Conservation (phyloP, 2,888 invertebrate species). For the Dexiosoma caninum region DNA sequence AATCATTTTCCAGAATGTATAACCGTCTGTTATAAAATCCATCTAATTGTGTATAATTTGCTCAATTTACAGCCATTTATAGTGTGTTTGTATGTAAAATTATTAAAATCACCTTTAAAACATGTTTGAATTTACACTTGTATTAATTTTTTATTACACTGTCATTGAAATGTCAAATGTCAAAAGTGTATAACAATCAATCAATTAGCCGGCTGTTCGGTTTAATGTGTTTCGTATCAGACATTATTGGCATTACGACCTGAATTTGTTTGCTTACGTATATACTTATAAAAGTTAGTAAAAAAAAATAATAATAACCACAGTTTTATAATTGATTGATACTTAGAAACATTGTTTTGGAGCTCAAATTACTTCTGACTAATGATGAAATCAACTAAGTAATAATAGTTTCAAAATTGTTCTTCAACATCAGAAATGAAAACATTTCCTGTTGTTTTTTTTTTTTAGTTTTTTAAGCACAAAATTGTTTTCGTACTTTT, state of each 20-base stretch:
- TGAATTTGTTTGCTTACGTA: background rate
- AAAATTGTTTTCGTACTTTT: no score
- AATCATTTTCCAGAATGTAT: no score
- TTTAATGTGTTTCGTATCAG: background rate
- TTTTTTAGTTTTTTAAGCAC: no score
- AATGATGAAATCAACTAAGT: background rate
- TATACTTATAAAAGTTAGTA: conserved; percentile 41
- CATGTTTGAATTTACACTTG: conserved; percentile 20
- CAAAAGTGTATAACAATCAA: conserved; percentile 41
- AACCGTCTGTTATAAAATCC: background rate
- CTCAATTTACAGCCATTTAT: conserved; percentile 35
- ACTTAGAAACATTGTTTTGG: conserved; percentile 28
- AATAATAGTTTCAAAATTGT: background rate
- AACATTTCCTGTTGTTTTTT: no score
- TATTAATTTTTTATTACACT: conserved; percentile 12
- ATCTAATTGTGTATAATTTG: conserved; percentile 22
- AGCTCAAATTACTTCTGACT: conserved; percentile 34
- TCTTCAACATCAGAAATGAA: background rate
- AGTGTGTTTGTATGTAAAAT: background rate
- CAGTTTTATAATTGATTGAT: conserved; percentile 27
- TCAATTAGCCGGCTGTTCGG: conserved; percentile 16
- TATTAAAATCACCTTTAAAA: conserved; percentile 22
- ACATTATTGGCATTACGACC: background rate
- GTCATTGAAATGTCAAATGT: conserved; percentile 59
- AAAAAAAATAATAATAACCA: conserved; percentile 22